These are phyloP conservation scores for Eulimnadia texana DNA, from an alignment of 1,140 invertebrate species.

Conservation along the genomic window DNA sequence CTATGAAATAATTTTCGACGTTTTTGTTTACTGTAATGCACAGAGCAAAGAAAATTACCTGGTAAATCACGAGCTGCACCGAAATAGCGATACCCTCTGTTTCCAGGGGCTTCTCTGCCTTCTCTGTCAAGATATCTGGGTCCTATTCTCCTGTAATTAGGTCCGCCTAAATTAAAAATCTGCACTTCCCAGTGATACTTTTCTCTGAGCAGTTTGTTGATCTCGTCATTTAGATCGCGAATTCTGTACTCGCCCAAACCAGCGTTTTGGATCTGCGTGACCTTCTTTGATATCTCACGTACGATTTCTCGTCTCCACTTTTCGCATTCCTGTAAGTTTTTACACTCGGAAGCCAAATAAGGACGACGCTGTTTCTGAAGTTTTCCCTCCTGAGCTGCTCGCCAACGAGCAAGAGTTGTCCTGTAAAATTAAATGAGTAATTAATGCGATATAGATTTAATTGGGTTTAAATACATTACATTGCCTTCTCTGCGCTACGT, in stretches of 20 bases:
- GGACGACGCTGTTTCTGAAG: constrained; percentile 70
- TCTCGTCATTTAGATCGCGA: constrained; percentile 96
- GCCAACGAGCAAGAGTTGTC: constrained; percentile 90
- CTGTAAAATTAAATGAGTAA: constrained; percentile 34
- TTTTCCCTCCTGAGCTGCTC: constrained; percentile 79
- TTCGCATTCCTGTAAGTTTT: constrained; percentile 74
- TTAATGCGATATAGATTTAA: not conserved
- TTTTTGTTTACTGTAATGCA: too few species aligned
- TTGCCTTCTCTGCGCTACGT: not conserved
- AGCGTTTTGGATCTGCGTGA: constrained; percentile 98
- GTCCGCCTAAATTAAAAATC: constrained; percentile 87
- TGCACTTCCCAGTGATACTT: constrained; percentile 95
- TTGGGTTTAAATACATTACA: constrained; percentile 8
- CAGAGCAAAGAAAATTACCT: constrained; percentile 33
- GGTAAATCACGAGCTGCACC: constrained; percentile 97
- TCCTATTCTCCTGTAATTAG: constrained; percentile 81
- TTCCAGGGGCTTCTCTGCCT: constrained; percentile 92
- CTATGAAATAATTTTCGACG: constrained; percentile 25
- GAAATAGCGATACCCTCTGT: constrained; percentile 98
- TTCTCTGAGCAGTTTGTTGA: constrained; percentile 91
- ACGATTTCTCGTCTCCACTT: constrained; percentile 94
- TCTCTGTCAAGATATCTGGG: constrained; percentile 91
- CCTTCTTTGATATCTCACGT: constrained; percentile 92
- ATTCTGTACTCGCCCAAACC: constrained; percentile 96
- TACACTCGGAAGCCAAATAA: constrained; percentile 84